These are phyloP conservation scores for Hybognathus amarus DNA, from an alignment of 2,797 vertebrate species.

Conservation along the genomic window DNA sequence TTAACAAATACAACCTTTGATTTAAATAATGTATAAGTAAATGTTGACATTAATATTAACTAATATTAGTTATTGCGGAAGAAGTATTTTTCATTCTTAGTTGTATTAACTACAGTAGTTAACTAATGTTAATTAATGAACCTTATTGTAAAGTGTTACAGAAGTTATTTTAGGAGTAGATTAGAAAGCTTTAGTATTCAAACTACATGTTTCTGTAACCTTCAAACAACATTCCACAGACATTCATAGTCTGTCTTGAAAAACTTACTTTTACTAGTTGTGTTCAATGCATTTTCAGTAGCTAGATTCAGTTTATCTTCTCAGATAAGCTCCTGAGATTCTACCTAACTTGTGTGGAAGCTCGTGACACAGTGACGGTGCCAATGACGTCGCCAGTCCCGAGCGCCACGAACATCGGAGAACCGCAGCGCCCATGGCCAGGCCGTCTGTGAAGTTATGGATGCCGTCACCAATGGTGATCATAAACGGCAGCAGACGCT, in stretches of 20 bases:
- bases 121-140: no score
- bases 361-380: conserved; percentile 89
- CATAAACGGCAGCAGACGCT: no score
- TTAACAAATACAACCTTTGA: no score
- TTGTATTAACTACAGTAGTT: no score
- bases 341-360: conserved; percentile 86
- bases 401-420: conserved; percentile 86
- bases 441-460: conserved; percentile 91
- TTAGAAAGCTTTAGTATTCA: not conserved
- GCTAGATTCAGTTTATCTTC: not conserved
- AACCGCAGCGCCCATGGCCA: conserved; percentile 90
- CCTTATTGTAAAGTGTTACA: no score
- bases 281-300: not conserved
- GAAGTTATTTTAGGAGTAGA: not conserved
- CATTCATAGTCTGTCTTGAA: not conserved
- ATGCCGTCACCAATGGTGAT: conserved; percentile 71
- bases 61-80: no score
- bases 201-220: not conserved
- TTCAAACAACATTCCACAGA: not conserved
- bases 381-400: conserved; percentile 87
- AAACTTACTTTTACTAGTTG: not conserved
- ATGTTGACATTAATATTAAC: no score
- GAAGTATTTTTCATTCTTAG: no score
- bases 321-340: not conserved
- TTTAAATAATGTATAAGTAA: no score